Conservation (phyloP, 2,113 vertebrate species). For the Numenius arquata region DNA sequence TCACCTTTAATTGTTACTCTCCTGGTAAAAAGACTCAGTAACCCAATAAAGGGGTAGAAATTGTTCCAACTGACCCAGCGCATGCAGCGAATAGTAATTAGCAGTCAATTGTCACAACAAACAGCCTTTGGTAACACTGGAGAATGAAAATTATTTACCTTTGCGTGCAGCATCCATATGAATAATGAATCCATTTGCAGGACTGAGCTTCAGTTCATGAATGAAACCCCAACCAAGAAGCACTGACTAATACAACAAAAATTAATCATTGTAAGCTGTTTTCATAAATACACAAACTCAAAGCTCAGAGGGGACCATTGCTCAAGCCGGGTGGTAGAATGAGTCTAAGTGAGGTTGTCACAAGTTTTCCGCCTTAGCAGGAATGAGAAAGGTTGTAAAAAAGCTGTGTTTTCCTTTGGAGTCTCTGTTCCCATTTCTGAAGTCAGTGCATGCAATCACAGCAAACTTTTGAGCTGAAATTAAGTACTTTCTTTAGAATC, state of each 20-base stretch:
- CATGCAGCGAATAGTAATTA: not conserved
- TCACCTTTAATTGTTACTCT: not conserved
- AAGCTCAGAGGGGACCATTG: not conserved
- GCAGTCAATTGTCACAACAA: not conserved
- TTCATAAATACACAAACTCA: not conserved
- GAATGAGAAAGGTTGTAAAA: not conserved
- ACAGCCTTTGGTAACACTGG: not conserved
- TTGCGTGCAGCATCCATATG: not conserved
- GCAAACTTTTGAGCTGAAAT: not conserved
- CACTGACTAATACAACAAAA: not conserved
- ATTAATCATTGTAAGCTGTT: conserved; percentile 15
- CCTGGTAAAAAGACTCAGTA: not conserved
- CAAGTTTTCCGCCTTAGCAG: not conserved
- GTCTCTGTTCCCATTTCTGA: not conserved
- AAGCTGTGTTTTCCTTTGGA: not conserved
- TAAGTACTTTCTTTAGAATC: not conserved
- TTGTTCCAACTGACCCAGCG: not conserved
- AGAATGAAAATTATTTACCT: not conserved
- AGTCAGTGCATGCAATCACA: not conserved
- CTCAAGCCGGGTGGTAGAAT: not conserved
- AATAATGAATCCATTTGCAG: conserved; percentile 29
- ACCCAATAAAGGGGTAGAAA: not conserved
- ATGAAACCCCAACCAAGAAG: not conserved
- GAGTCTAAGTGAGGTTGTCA: not conserved
- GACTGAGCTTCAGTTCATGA: conserved; percentile 14